Percentiles rank a stretch among this genome's conserved stretches.
phyloP scores from a whole-genome alignment of 30 jellyfish, hydroid and myxozoan genomes.

The Aurelia sp. region DNA sequence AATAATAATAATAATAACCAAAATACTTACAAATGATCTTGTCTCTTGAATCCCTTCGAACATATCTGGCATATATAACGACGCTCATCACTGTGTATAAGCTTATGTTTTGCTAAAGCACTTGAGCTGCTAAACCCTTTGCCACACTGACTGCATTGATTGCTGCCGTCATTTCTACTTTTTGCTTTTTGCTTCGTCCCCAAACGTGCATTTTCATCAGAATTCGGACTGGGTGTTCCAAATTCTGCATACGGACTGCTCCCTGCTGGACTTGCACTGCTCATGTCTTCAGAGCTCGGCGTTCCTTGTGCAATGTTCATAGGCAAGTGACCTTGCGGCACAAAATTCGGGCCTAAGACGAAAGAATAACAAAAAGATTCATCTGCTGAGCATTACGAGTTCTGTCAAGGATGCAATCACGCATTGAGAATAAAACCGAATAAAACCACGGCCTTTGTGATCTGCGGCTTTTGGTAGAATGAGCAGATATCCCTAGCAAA shows the following conservation, averaged over 20 bases:
- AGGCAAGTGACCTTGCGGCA: constrained; percentile 92
- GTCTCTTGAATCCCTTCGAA: constrained; percentile 97
- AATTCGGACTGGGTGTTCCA: constrained; percentile 92
- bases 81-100: constrained; percentile 96
- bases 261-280: constrained; percentile 93
- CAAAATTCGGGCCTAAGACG: constrained; percentile 81
- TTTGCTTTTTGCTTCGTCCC: constrained; percentile 84
- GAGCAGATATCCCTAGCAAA: neutral
- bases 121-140: constrained; percentile 96
- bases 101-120: constrained; percentile 97
- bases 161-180: constrained; percentile 52
- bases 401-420: constrained; percentile 26
- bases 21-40: constrained; percentile 93
- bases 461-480: constrained; percentile 20
- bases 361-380: constrained; percentile 11
- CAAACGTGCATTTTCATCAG: constrained; percentile 70
- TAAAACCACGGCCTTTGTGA: neutral
- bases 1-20: neutral
- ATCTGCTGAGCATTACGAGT: too few relatives aligned
- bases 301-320: constrained; percentile 77
- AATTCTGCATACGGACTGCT: constrained; percentile 86
- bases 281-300: constrained; percentile 89
- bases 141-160: constrained; percentile 89
- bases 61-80: constrained; percentile 95
- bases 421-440: constrained; percentile 4